Evolutionary conservation across 1,140 invertebrate genomes (phyloP), one percentile per base, ranked within the genome.

Genomic region (Neelides sp.): DNA sequence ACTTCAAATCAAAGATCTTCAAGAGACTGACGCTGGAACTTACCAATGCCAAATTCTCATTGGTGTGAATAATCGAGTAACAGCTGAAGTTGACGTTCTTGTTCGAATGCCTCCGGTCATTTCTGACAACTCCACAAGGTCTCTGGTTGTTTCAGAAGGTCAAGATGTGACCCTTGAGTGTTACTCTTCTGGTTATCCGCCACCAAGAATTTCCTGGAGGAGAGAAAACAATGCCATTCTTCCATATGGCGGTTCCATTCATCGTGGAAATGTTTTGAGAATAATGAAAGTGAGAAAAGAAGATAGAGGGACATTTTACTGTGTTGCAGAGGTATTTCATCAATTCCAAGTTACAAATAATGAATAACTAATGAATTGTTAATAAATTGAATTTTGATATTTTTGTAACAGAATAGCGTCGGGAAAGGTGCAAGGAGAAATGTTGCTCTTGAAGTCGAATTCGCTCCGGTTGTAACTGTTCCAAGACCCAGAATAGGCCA

Each of bases 151-250:
- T 0, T 83, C 78, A 53, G 85, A 90, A 67, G 80, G 79, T 22
- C 78, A 84, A 66, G 69, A 76, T 52, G 80, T 90, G 0, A 75
- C 78, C 59, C 74, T 93, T 65, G 80, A 89, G 65, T 93, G 89
- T 65, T 91, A 89, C 64, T 84, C 88, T 4, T 79, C 78, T 52
- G 88, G 71, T 5, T 85, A 79, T 66, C 86, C 86, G 13, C 64
- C 67, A 2, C 87, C 90, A 17, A 78, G 77, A 63, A 83, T 93
- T 52, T 88, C 84, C 10, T 94, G 89, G 89, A 75, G 87, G 56
- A 74, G 89, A 57, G 86, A 92, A 69, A 92, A 93, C 65, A 91
- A 92, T 70, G 87, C 85, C 37, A 82, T 93, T 55, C 69, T 94
- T 57, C 86, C 89, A 4, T 91, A 85, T 20, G 87, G 87, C 56